These are phyloP conservation scores for Ptychochromis oligacanthus DNA, from an alignment of 2,113 vertebrate species.

Conservation along the genomic window DNA sequence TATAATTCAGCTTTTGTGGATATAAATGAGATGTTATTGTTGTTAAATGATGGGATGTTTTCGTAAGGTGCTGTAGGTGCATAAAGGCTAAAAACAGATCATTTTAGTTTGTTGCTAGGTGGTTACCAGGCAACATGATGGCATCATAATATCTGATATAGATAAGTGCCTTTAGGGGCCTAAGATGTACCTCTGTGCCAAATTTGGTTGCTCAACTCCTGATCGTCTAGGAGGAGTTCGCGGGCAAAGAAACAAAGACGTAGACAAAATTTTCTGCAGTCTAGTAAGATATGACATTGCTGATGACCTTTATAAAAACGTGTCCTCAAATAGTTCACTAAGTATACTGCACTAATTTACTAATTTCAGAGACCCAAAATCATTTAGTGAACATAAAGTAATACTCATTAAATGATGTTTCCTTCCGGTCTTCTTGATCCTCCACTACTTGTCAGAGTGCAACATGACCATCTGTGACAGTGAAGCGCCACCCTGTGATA, in stretches of 20 bases:
- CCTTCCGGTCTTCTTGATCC: not conserved
- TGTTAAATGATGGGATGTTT: not conserved
- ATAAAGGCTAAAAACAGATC: not conserved
- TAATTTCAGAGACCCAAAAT: not conserved
- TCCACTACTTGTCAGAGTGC: constrained; percentile 82
- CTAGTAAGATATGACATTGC: not conserved
- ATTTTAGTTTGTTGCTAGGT: not conserved
- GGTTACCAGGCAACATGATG: not conserved
- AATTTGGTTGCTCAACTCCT: not conserved
- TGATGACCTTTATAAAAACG: not conserved
- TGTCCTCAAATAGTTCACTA: not conserved
- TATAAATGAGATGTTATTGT: not conserved
- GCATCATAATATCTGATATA: not conserved
- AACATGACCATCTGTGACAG: constrained; percentile 90
- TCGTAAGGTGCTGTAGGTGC: not conserved
- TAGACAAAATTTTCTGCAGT: too few species aligned
- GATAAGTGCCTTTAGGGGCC: not conserved
- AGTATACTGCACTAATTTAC: not conserved
- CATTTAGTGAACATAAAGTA: not conserved
- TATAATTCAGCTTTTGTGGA: not conserved
- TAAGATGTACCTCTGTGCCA: not conserved
- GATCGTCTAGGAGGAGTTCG: not conserved
- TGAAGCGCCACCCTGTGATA: constrained; percentile 83
- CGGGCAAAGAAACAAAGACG: not conserved
- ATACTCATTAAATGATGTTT: not conserved